phyloP scores from a whole-genome alignment of 2,113 vertebrate species.

The Pygathrix nemaeus region DNA sequence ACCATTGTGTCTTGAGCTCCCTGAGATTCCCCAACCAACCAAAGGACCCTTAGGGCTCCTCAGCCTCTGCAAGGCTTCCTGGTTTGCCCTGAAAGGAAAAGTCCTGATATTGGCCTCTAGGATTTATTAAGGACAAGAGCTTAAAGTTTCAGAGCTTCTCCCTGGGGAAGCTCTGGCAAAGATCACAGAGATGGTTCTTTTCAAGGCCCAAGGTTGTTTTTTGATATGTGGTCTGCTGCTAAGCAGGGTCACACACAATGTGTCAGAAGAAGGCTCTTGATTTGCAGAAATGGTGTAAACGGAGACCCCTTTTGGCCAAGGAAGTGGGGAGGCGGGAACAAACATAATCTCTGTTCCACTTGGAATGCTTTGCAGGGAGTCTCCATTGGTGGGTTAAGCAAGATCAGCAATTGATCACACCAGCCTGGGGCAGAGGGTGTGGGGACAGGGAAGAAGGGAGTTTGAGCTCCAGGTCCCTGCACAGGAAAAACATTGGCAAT shows the following conservation, averaged over 20 bases:
- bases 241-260: neutral
- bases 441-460: neutral
- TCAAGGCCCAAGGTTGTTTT: neutral
- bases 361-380: neutral
- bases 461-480: neutral
- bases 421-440: neutral
- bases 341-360: neutral
- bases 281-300: neutral
- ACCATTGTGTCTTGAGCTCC: neutral
- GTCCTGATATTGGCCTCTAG: neutral
- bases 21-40: neutral
- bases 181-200: constrained; percentile 11
- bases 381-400: neutral
- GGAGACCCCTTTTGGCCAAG: neutral
- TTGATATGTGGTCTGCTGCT: neutral
- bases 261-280: neutral
- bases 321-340: neutral
- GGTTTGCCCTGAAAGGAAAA: neutral
- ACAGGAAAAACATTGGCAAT: neutral
- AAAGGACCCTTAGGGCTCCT: neutral
- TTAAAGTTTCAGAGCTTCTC: constrained; percentile 9
- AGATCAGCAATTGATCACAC: neutral
- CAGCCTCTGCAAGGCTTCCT: neutral
- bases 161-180: constrained; percentile 1
- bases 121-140: neutral